A percentile compares a stretch with the other conserved stretches of the same genome.
Conservation (phyloP, 2,797 vertebrate genomes). For the Delichon dasypus region DNA sequence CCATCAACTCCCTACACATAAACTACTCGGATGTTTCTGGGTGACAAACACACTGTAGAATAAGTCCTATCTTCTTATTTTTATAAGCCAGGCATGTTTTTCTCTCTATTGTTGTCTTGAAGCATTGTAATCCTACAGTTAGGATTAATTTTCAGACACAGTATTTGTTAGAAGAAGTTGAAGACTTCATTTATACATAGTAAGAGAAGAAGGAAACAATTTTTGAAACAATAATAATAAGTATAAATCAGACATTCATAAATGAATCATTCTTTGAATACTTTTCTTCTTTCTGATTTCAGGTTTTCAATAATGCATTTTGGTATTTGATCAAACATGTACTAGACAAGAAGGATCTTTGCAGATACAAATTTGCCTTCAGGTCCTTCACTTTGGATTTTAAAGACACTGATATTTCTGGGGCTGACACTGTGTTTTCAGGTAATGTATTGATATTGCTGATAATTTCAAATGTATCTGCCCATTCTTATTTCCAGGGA, state of each 20-base stretch:
- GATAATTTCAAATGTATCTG: neutral
- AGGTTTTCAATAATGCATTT: constrained; percentile 85
- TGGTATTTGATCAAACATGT: constrained; percentile 78
- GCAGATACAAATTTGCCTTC: constrained; percentile 75
- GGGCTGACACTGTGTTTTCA: constrained; percentile 58
- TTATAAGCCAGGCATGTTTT: neutral
- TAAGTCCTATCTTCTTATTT: neutral
- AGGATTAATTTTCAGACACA: neutral
- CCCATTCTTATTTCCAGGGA: neutral
- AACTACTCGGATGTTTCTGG: neutral
- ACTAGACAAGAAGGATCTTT: constrained; percentile 68
- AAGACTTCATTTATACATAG: neutral
- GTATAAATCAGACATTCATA: neutral
- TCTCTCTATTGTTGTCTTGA: neutral
- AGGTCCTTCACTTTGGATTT: constrained; percentile 74
- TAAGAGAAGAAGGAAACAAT: neutral
- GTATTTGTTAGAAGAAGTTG: neutral
- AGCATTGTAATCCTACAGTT: neutral
- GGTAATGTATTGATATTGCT: constrained; percentile 54
- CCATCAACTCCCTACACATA: neutral
- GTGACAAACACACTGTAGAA: neutral
- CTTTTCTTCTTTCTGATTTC: constrained; percentile 45
- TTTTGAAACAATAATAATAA: neutral
- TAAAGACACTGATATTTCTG: constrained; percentile 8
- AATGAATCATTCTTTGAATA: neutral